These are phyloP conservation scores for Melanocharis versteri DNA, from an alignment of 2,113 vertebrate genomes.

Conservation along the genomic window DNA sequence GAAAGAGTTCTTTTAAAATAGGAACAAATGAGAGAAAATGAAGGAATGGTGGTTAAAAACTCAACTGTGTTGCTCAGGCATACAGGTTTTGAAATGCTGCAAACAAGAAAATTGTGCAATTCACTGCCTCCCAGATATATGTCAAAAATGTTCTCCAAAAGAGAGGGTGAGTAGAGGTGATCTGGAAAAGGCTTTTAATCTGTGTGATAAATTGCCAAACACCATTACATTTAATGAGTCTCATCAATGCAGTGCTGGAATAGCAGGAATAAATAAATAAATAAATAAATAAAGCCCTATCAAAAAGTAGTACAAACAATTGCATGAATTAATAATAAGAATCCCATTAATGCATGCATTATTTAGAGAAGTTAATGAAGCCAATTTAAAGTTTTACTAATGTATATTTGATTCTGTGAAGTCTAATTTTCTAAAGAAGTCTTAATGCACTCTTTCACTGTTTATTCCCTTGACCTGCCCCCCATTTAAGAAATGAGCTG, in stretches of 20 bases:
- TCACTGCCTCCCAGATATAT: conserved; percentile 6
- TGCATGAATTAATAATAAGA: conserved; percentile 73
- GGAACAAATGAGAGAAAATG: background rate
- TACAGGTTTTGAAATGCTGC: background rate
- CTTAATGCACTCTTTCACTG: background rate
- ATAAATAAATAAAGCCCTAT: conserved; percentile 40
- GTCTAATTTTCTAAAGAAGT: conserved; percentile 33
- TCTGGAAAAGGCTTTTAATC: conserved; percentile 65
- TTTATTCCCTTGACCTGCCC: background rate
- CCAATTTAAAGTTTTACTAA: conserved; percentile 53
- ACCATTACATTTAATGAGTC: conserved; percentile 72
- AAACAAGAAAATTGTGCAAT: conserved; percentile 19
- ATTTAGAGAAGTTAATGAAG: conserved; percentile 70
- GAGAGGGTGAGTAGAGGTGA: conserved; percentile 69
- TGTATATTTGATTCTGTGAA: conserved; percentile 45
- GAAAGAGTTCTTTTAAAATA: background rate
- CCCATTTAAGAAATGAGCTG: background rate
- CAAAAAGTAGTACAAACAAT: conserved; percentile 65
- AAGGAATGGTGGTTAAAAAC: background rate
- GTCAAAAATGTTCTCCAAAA: conserved; percentile 43
- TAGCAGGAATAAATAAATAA: conserved; percentile 63
- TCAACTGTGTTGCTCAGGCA: background rate
- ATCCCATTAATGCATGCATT: conserved; percentile 52
- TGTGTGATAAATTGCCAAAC: conserved; percentile 71
- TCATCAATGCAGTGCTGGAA: conserved; percentile 62